These are phyloP conservation scores for Progne subis DNA, from an alignment of 2,113 vertebrate species.

Conservation along the genomic window DNA sequence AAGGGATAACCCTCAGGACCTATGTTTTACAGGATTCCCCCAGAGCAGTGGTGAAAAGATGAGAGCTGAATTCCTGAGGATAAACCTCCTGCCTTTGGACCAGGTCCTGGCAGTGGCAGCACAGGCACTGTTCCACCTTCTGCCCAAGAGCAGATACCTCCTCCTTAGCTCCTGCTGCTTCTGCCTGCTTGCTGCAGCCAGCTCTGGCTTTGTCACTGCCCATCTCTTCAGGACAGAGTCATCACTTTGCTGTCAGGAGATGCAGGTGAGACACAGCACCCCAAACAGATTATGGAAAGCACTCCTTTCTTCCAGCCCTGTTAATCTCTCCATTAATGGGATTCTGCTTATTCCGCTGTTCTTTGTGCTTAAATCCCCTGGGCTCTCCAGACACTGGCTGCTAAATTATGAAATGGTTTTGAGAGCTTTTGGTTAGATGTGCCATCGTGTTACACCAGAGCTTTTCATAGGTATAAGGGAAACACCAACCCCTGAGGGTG, in stretches of 20 bases:
- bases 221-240: not conserved
- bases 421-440: not conserved
- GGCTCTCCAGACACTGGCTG: not conserved
- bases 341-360: not conserved
- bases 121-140: fast-evolving
- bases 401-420: conserved; percentile 5
- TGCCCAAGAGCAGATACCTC: fast-evolving
- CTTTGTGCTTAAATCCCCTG: not conserved
- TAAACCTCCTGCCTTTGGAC: not conserved
- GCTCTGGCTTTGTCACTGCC: not conserved
- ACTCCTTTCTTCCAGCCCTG: not conserved
- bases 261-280: not conserved
- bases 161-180: not conserved
- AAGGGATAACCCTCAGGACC: not conserved
- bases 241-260: not conserved
- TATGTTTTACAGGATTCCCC: not conserved
- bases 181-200: not conserved
- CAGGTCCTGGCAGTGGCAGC: not conserved
- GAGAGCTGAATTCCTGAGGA: not conserved
- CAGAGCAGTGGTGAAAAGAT: not conserved
- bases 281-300: not conserved
- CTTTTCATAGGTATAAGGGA: not conserved
- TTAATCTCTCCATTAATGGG: not conserved
- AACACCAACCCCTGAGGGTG: not conserved
- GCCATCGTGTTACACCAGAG: not conserved